Percentiles rank a stretch among this genome's conserved stretches.
phyloP scores from a whole-genome alignment of 2,113 vertebrate species.

The Sisor rabdophorus region DNA sequence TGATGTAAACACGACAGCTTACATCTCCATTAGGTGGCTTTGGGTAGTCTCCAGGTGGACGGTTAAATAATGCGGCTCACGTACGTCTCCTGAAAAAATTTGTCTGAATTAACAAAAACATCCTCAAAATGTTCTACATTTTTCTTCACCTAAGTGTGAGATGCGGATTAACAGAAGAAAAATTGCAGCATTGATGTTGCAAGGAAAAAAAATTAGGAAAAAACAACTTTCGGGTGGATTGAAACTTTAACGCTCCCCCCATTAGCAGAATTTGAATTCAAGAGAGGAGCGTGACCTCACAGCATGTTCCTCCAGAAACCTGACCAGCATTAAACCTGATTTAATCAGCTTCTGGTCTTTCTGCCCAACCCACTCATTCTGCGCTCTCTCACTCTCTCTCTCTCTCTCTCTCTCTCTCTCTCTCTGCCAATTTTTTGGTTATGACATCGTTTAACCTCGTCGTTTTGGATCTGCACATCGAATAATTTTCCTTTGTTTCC shows the following conservation, averaged over 20 bases:
- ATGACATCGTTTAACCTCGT: background rate
- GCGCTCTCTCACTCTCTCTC: background rate
- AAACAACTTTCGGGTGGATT: background rate
- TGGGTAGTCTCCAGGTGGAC: too few relatives aligned
- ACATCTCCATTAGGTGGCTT: too few relatives aligned
- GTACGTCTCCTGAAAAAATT: too few relatives aligned
- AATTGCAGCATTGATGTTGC: background rate
- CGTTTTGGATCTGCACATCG: background rate
- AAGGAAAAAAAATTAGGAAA: background rate
- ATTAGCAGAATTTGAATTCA: constrained; percentile 5
- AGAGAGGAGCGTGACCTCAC: background rate
- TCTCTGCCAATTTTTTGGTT: background rate
- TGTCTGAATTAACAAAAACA: too few relatives aligned
- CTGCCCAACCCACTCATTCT: background rate
- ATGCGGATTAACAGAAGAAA: background rate
- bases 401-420: too few relatives aligned
- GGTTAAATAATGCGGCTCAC: too few relatives aligned
- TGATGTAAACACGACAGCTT: too few relatives aligned
- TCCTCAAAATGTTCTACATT: too few relatives aligned
- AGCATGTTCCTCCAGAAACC: constrained; percentile 7
- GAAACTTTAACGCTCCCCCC: background rate
- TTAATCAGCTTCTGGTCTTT: background rate
- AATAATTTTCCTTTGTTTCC: background rate
- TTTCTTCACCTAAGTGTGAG: background rate
- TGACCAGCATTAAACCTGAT: constrained; percentile 23